A percentile compares a stretch with the other conserved stretches of the same genome.
Conservation (phyloP, 2,888 invertebrate genomes). For the Perdita meconis region DNA sequence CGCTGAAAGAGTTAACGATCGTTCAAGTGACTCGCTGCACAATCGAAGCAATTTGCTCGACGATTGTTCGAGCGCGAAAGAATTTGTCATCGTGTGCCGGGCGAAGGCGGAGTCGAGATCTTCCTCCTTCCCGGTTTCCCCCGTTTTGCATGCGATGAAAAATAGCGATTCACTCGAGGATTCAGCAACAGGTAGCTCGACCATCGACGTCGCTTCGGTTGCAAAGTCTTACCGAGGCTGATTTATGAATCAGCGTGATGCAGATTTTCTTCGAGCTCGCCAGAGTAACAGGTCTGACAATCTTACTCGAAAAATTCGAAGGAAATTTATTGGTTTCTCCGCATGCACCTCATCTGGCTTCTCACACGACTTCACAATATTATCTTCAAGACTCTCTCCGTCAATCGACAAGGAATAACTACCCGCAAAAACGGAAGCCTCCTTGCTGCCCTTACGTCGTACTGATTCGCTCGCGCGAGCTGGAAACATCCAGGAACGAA, state of each 20-base stretch:
- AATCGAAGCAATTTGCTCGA: conserved; percentile 33
- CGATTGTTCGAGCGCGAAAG: conserved; percentile 36
- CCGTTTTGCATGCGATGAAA: conserved; percentile 57
- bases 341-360: too few species aligned
- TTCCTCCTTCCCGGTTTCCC: conserved; percentile 30
- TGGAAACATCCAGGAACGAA: background rate
- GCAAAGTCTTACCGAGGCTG: conserved; percentile 32
- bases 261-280: conserved; percentile 26
- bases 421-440: too few species aligned
- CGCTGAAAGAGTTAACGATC: conserved; percentile 11
- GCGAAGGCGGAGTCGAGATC: conserved; percentile 22
- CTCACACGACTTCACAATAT: too few species aligned
- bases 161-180: conserved; percentile 44
- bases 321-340: background rate
- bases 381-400: too few species aligned
- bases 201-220: conserved; percentile 37
- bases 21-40: conserved; percentile 14
- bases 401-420: too few species aligned
- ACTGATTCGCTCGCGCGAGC: background rate
- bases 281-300: background rate
- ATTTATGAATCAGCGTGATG: conserved; percentile 55
- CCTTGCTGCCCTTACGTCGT: background rate
- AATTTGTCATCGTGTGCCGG: conserved; percentile 39
- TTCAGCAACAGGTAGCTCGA: conserved; percentile 66
- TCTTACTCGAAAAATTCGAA: background rate